Evolutionary conservation across 2,113 vertebrate species (phyloP), one percentile per base, ranked within the genome.

Genomic region (Osmerus mordax): DNA sequence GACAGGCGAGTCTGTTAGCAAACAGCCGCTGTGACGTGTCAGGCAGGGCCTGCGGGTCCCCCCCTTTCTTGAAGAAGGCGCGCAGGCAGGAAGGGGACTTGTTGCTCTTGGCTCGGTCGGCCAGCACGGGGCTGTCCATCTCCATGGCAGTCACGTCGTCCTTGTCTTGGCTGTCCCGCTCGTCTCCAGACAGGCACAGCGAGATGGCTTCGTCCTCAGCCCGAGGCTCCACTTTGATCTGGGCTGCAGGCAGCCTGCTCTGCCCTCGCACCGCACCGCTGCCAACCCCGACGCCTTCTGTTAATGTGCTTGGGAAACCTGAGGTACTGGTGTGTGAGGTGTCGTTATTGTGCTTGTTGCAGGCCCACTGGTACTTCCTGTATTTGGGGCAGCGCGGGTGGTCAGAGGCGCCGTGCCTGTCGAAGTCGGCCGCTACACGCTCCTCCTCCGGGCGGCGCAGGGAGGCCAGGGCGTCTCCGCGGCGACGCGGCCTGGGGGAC

Each of bases 281-380:
- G 19, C 76, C 61, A 53, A 78, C 29, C 56, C 76, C 72, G 73
- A 80, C 60, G 60, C 36, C 88, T 95, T 95, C 4, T 87, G 90
- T 91, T 36, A 95, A 94, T 94, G 97, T 96, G 96, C 96, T 95
- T 94, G 95, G 94, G 90, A 98, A 98, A 94, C 95, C 96, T 96
- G 97, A 99, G 96, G 95, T 96, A 95, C 97, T 95, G 93, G 93
- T 94, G 89, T 95, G 93, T 93, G 97, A 93, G 77, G 92, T 94
- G 86, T 95, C 94, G 90, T 96, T 95, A 92, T 97, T 98, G 92
- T 93, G 92, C 96, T 99, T 99, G 94, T 94, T 96, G 91, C 95
- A 98, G 86, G 95, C 97, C 92, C 93, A 93, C 93, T 99, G 97
- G 92, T 98, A 99, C 88, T 98, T 99, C 92, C 97, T 96, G 90